A percentile compares a stretch with the other conserved stretches of the same genome.
phyloP scores from a whole-genome alignment of 2,113 vertebrate genomes.

The Mystacornis crossleyi region DNA sequence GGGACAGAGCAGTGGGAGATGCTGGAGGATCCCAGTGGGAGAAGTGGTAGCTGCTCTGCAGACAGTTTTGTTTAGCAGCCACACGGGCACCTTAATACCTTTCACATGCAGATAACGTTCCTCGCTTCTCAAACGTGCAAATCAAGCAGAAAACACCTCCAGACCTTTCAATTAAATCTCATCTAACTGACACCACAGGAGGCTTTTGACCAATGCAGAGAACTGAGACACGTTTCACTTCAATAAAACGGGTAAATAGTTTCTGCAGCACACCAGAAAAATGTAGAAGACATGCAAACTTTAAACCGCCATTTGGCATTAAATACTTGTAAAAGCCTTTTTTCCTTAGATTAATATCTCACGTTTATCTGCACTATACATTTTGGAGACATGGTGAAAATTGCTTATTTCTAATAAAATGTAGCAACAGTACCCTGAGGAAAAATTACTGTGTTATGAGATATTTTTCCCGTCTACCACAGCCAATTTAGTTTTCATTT shows the following conservation, averaged over 20 bases:
- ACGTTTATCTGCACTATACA: conserved; percentile 39
- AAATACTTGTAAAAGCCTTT: conserved; percentile 46
- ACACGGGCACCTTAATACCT: background rate
- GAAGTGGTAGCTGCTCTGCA: background rate
- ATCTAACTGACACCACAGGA: background rate
- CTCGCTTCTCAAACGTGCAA: background rate
- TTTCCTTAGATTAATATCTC: conserved; percentile 51
- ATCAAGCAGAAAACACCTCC: background rate
- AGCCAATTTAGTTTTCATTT: conserved; percentile 75
- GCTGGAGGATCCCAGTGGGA: background rate
- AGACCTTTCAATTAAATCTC: background rate
- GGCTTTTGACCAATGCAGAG: background rate
- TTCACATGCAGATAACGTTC: background rate
- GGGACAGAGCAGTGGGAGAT: background rate
- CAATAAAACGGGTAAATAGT: conserved; percentile 1
- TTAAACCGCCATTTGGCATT: background rate
- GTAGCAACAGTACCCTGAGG: conserved; percentile 61
- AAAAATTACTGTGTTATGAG: conserved; percentile 70
- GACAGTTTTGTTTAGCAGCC: background rate
- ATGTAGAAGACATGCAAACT: conserved; percentile 27
- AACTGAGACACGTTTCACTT: background rate
- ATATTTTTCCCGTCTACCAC: conserved; percentile 61
- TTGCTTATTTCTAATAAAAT: conserved; percentile 76
- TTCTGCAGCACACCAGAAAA: background rate
- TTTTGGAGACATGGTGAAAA: conserved; percentile 58